Conservation (phyloP, 1,140 invertebrate genomes). For the Phenacoccus solenopsis region DNA sequence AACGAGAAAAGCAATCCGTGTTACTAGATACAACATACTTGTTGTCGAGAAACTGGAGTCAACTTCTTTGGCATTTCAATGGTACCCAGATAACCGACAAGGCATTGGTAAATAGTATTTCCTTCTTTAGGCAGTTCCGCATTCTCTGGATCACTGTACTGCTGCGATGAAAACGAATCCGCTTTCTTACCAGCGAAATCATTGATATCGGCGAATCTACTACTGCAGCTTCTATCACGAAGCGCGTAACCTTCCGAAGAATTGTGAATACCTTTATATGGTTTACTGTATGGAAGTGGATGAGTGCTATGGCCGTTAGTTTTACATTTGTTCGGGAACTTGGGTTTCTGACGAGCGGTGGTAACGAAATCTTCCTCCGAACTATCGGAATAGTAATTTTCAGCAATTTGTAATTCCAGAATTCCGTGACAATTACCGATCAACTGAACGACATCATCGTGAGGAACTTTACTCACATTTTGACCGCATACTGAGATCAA, state of each 20-base stretch:
- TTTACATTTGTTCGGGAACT: slow-evolving; percentile 37
- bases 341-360: slow-evolving; percentile 43
- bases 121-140: slow-evolving; percentile 28
- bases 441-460: slow-evolving; percentile 82
- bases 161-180: not conserved
- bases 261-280: not conserved
- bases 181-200: not conserved
- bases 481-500: slow-evolving; percentile 80
- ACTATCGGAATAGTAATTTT: slow-evolving; percentile 76
- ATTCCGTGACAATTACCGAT: slow-evolving; percentile 72
- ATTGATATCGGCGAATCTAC: not conserved
- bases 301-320: not conserved
- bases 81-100: slow-evolving; percentile 87
- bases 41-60: slow-evolving; percentile 57
- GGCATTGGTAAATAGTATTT: slow-evolving; percentile 46
- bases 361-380: slow-evolving; percentile 56
- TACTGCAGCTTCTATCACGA: not conserved
- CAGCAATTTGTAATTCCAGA: slow-evolving; percentile 69
- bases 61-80: slow-evolving; percentile 87
- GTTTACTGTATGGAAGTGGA: not conserved
- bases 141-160: not conserved
- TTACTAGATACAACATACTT: slow-evolving; percentile 31
- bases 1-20: not conserved
- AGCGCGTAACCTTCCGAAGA: not conserved
- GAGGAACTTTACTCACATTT: slow-evolving; percentile 74